Evolutionary conservation across 2,113 vertebrate genomes (phyloP), one percentile per base, ranked within the genome.

Genomic region (Thalassarche chlororhynchos): DNA sequence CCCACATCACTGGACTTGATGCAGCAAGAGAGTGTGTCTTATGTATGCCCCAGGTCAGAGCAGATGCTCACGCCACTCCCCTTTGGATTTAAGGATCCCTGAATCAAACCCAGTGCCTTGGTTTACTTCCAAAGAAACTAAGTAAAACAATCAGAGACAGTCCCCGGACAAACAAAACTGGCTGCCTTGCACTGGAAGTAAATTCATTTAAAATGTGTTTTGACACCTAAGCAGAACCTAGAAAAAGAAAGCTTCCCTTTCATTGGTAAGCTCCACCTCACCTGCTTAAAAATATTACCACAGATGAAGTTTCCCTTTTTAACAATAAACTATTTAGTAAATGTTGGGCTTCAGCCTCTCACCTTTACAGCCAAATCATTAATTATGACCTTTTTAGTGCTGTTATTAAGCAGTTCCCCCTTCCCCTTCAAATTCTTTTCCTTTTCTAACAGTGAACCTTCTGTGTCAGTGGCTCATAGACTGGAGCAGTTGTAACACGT

Each of bases 301-400:
- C 40, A 90, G 80, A 96, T 83, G 89, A 89, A 91, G 34, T 70
- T 93, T 95, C 64, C 58, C 38, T 62, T 94, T 94, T 72, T 36
- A 93, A 98, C 94, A 96, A 97, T 93, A 55, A 70, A 58, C 92
- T 95, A 89, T 97, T 97, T 97, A 97, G 94, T 60, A 55, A 49
- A 78, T 54, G 87, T 32, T 57, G 31, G 66, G 17, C 46, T 87
- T 96, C 79, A 85, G 62, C 77, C 57, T 96, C 79, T 95, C 87
- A 76, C 87, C 65, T 96, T 69, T 51, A 76, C 44, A 87, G 66
- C 64, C 78, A 76, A 83, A 95, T 78, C 78, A 66, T 97, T 95
- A 95, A 96, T 98, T 93, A 95, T 36, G 55, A 87, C n/a, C 42
- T 84, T 89, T 94, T 90, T 92, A 95, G 82, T 92, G 52, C 42